Percentiles rank a stretch among this genome's conserved stretches.
Evolutionary conservation across 2,113 vertebrate genomes (phyloP).

Genomic region (Hystrix brachyura): DNA sequence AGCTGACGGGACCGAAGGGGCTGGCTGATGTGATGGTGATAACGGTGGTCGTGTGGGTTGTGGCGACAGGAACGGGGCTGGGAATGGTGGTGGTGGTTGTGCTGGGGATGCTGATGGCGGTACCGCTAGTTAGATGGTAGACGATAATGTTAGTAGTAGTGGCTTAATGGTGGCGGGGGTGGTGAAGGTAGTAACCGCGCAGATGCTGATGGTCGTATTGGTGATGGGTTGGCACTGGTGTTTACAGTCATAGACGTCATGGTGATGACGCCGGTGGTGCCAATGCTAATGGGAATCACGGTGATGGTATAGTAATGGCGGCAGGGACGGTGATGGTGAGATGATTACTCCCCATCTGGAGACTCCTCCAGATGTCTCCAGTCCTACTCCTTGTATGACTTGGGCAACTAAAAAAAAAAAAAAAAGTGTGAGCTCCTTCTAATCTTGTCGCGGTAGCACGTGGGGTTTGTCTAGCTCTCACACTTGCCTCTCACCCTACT

Average conservation of each 20-base stretch:
- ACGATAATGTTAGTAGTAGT: not conserved
- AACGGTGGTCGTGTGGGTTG: fast-evolving
- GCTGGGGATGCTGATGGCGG: too few species aligned
- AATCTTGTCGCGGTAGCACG: not conserved
- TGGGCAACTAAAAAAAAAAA: not conserved
- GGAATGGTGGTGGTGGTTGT: too few species aligned
- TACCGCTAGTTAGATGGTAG: too few species aligned
- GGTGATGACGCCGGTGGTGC: not conserved
- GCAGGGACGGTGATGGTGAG: not conserved
- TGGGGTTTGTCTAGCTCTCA: not conserved
- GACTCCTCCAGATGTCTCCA: not conserved
- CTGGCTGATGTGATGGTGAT: too few species aligned
- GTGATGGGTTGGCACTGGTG: too few species aligned
- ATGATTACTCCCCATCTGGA: not conserved
- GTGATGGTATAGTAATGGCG: too few species aligned
- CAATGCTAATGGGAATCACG: not conserved
- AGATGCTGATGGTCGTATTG: not conserved
- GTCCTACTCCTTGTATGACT: not conserved
- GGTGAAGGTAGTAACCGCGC: too few species aligned
- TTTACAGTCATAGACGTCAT: not conserved
- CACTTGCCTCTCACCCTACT: not conserved
- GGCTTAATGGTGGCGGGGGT: not conserved
- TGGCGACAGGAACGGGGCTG: not conserved
- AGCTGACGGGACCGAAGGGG: fast-evolving
- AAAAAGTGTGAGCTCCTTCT: not conserved